These are phyloP conservation scores for Pungitius pungitius DNA, from an alignment of 2,113 vertebrate species.

Conservation along the genomic window DNA sequence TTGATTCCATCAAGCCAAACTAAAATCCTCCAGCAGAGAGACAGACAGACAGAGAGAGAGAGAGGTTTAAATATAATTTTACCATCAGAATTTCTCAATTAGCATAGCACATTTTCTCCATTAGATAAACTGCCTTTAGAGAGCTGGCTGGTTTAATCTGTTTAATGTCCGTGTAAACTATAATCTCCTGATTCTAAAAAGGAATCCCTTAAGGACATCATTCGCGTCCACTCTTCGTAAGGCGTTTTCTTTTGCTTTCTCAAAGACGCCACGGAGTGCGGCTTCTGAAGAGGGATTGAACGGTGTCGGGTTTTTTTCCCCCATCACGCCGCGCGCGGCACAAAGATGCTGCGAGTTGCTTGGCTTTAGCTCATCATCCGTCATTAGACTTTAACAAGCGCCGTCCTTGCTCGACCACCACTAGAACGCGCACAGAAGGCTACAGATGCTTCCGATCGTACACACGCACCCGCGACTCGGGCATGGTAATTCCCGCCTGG, in stretches of 20 bases:
- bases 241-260: conserved; percentile 69
- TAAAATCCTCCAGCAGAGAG: conserved; percentile 65
- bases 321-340: conserved; percentile 48
- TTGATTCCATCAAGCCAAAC: conserved; percentile 79
- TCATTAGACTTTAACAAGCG: conserved; percentile 52
- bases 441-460: conserved; percentile 6
- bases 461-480: not conserved
- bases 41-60: conserved; percentile 26
- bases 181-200: conserved; percentile 82
- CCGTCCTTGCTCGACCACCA: conserved; percentile 56
- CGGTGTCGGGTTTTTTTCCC: conserved; percentile 55
- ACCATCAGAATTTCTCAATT: conserved; percentile 81
- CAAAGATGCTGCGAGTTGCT: conserved; percentile 45
- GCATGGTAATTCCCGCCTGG: conserved; percentile 5
- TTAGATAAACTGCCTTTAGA: conserved; percentile 84
- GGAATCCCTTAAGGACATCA: conserved; percentile 80
- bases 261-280: conserved; percentile 74
- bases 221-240: conserved; percentile 75
- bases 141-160: conserved; percentile 79
- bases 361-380: conserved; percentile 62
- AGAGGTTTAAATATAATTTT: conserved; percentile 76
- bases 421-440: conserved; percentile 13
- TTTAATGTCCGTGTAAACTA: conserved; percentile 83
- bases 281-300: conserved; percentile 72
- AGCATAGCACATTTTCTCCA: conserved; percentile 82